Evolutionary conservation across 2,888 invertebrate genomes (phyloP).

Genomic region (Byasa hedistus): DNA sequence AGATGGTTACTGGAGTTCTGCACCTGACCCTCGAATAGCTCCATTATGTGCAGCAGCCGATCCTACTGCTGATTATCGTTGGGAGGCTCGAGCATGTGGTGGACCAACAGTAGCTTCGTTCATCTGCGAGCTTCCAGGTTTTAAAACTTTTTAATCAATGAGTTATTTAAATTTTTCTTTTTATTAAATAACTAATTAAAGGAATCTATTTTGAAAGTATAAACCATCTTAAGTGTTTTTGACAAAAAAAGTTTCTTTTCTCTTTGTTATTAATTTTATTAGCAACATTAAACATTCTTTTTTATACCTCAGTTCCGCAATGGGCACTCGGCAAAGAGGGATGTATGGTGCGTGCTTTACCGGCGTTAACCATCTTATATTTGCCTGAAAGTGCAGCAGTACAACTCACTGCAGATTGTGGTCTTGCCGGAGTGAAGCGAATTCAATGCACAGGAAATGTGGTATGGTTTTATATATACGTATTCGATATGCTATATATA

Average conservation of each 20-base stretch:
- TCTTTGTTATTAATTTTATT: background rate
- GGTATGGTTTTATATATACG: slow-evolving; percentile 66
- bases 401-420: slow-evolving; percentile 87
- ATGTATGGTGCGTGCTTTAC: slow-evolving; percentile 85
- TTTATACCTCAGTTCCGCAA: slow-evolving; percentile 80
- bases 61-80: slow-evolving; percentile 87
- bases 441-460: slow-evolving; percentile 87
- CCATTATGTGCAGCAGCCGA: slow-evolving; percentile 88
- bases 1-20: slow-evolving; percentile 88
- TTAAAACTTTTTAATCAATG: background rate
- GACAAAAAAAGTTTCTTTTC: no score
- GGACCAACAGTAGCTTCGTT: slow-evolving; percentile 89
- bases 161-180: background rate
- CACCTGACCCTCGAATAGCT: slow-evolving; percentile 78
- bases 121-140: slow-evolving; percentile 89
- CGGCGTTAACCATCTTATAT: slow-evolving; percentile 86
- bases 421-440: slow-evolving; percentile 85
- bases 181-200: background rate
- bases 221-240: background rate
- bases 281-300: background rate
- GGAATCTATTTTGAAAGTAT: background rate
- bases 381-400: slow-evolving; percentile 88
- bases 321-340: slow-evolving; percentile 86
- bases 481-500: background rate
- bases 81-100: slow-evolving; percentile 87